A percentile compares a stretch with the other conserved stretches of the same genome.
Evolutionary conservation across 2,888 invertebrate genomes (phyloP).

Genomic region (Drosophila infuscata): DNA sequence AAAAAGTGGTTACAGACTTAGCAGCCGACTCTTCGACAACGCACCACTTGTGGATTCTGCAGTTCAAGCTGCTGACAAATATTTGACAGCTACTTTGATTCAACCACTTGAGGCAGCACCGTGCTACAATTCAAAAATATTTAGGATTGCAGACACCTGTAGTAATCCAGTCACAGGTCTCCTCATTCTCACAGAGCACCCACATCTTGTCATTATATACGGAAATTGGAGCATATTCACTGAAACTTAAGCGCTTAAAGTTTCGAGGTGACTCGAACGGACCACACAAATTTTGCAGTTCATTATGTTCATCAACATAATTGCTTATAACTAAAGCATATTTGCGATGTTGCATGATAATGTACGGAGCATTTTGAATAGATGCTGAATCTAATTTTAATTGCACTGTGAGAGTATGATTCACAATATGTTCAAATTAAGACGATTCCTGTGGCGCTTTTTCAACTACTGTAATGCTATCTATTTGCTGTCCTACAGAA

Average conservation of each 20-base stretch:
- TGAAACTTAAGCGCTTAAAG: conserved; percentile 27
- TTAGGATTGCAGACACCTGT: conserved; percentile 21
- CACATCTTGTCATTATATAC: conserved; percentile 23
- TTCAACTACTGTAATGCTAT: background rate
- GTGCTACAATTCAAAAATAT: conserved; percentile 27
- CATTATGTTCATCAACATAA: conserved; percentile 13
- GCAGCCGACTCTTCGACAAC: conserved; percentile 12
- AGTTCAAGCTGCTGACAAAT: conserved; percentile 43
- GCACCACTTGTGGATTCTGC: conserved; percentile 52
- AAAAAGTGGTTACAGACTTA: conserved; percentile 27
- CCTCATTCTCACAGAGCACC: conserved; percentile 36
- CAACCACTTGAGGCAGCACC: conserved; percentile 42
- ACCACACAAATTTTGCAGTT: conserved; percentile 35
- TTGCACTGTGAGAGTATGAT: background rate
- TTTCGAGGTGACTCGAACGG: conserved; percentile 22
- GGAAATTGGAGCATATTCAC: conserved; percentile 26
- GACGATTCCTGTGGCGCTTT: background rate
- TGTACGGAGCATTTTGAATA: background rate
- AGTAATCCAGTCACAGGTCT: conserved; percentile 46
- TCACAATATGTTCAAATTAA: background rate
- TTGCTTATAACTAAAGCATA: conserved; percentile 29
- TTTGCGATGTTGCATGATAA: conserved; percentile 20
- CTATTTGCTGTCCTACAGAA: background rate
- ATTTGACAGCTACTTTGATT: conserved; percentile 23
- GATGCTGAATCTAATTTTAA: background rate